Conservation (phyloP, 1,140 invertebrate species). For the Gryon sp. region DNA sequence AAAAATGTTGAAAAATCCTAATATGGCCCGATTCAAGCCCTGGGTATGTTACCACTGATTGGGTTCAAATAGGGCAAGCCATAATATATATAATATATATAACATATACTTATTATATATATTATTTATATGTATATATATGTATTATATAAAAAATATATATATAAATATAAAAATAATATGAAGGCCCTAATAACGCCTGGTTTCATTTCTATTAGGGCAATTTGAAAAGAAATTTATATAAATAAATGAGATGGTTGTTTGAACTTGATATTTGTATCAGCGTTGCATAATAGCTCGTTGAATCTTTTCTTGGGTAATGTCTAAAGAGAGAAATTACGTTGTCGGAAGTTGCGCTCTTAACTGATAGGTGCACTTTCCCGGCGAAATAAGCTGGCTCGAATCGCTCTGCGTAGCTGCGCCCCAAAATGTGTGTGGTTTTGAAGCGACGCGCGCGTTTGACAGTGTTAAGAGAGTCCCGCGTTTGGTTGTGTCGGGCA, state of each 20-base stretch:
- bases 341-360: slow-evolving; percentile 39
- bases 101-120: no score
- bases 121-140: no score
- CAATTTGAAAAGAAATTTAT: neutral
- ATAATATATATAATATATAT: no score
- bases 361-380: slow-evolving; percentile 53
- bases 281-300: slow-evolving; percentile 23
- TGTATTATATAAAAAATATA: no score
- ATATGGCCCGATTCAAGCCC: no score
- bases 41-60: no score
- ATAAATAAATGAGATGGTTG: neutral
- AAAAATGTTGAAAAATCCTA: no score
- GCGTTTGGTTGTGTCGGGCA: slow-evolving; percentile 54
- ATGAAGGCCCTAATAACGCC: no score
- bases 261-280: slow-evolving; percentile 36
- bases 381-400: slow-evolving; percentile 30
- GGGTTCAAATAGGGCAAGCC: no score
- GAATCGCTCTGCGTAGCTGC: slow-evolving; percentile 25
- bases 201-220: no score
- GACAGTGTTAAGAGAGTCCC: slow-evolving; percentile 28
- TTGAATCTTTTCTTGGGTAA: slow-evolving; percentile 3
- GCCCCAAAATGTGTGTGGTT: slow-evolving; percentile 47
- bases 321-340: slow-evolving; percentile 51
- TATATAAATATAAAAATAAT: no score
- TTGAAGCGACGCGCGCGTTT: slow-evolving; percentile 29